phyloP scores from a whole-genome alignment of 37 sponge, comb jelly and placozoan genomes.

The Eunapius fragilis region DNA sequence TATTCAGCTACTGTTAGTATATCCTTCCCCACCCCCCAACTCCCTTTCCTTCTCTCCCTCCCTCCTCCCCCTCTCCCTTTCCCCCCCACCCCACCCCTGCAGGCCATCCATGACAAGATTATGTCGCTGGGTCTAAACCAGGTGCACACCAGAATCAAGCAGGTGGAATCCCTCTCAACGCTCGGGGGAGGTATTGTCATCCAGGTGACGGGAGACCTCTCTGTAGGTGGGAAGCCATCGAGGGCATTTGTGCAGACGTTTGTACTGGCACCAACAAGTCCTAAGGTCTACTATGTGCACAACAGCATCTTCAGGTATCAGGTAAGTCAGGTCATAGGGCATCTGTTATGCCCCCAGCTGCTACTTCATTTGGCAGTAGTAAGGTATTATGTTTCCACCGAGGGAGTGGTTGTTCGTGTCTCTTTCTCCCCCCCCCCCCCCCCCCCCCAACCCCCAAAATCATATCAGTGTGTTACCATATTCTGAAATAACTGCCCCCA shows the following conservation, averaged over 20 bases:
- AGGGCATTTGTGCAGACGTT: conserved; percentile 98
- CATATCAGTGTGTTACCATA: too few species aligned
- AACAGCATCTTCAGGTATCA: conserved; percentile 98
- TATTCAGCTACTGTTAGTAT: too few species aligned
- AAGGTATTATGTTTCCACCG: too few species aligned
- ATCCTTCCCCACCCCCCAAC: too few species aligned
- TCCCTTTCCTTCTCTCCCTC: too few species aligned
- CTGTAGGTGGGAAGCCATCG: conserved; percentile 81
- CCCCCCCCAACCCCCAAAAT: too few species aligned
- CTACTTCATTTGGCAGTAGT: too few species aligned
- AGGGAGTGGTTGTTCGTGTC: neutral
- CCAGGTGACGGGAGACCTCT: conserved; percentile 98
- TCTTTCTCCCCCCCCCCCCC: too few species aligned
- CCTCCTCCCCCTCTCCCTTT: neutral
- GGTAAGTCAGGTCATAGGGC: neutral
- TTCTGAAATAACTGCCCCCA: too few species aligned
- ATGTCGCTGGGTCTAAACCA: conserved; percentile 71
- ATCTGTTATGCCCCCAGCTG: too few species aligned
- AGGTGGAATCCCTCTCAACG: conserved; percentile 90
- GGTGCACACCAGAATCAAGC: conserved; percentile 87
- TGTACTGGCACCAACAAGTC: conserved; percentile 83
- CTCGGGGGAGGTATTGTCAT: conserved; percentile 85
- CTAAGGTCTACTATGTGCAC: conserved; percentile 79
- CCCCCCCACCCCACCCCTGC: too few species aligned
- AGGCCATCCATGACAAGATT: conserved; percentile 95